Percentiles rank a stretch among this genome's conserved stretches.
phyloP scores from a whole-genome alignment of 2,888 invertebrate genomes.

The Lamellibrachia columna region DNA sequence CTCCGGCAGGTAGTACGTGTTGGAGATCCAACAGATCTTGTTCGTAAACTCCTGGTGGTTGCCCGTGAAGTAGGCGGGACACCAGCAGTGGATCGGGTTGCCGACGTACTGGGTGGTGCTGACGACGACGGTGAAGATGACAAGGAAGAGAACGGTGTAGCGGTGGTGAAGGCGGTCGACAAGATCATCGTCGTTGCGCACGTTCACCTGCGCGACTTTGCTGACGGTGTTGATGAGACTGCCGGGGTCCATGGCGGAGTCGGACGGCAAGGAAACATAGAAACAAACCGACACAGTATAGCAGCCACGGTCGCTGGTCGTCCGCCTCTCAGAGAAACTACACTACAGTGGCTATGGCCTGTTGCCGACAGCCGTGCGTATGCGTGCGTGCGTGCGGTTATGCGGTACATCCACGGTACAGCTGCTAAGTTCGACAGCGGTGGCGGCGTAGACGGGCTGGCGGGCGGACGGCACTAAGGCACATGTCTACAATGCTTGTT shows the following conservation, averaged over 20 bases:
- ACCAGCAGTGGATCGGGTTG: conserved; percentile 66
- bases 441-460: not conserved
- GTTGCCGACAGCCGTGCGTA: not conserved
- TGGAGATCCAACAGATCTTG: conserved; percentile 48
- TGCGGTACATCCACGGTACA: not conserved
- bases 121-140: conserved; percentile 64
- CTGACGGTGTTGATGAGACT: conserved; percentile 41
- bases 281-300: not conserved
- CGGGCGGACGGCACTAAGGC: not conserved
- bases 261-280: not conserved
- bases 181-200: conserved; percentile 64
- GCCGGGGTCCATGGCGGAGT: conserved; percentile 6
- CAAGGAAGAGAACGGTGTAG: conserved; percentile 62
- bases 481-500: conserved; percentile 11
- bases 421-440: not conserved
- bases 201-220: conserved; percentile 61
- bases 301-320: not conserved
- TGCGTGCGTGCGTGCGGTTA: not conserved
- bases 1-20: conserved; percentile 44
- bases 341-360: not conserved
- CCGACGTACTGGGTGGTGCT: conserved; percentile 65
- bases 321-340: not conserved
- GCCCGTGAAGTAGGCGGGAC: conserved; percentile 49
- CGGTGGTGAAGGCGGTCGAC: conserved; percentile 64
- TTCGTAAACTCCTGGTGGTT: conserved; percentile 46